A percentile compares a stretch with the other conserved stretches of the same genome.
Conservation (phyloP, 2,888 invertebrate genomes). For the Steinernema scapterisci region DNA sequence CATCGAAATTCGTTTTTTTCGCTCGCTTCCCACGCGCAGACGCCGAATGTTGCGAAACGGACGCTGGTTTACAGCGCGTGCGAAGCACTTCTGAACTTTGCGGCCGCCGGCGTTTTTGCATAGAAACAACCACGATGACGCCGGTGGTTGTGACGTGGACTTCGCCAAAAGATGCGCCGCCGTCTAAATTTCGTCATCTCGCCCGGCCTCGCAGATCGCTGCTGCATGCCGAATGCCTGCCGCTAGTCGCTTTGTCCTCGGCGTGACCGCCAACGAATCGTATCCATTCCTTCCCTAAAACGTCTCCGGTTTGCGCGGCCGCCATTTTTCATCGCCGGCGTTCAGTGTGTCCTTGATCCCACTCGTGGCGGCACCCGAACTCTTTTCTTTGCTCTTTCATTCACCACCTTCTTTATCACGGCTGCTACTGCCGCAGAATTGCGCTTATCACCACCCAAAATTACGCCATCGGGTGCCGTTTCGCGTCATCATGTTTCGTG, state of each 20-base stretch:
- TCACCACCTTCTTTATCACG: too few relatives aligned
- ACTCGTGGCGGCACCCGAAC: not conserved
- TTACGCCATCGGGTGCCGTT: too few relatives aligned
- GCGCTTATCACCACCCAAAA: too few relatives aligned
- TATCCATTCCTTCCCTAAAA: not conserved
- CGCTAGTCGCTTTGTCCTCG: too few relatives aligned
- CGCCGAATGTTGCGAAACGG: conserved; percentile 22
- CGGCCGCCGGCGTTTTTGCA: not conserved
- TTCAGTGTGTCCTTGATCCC: not conserved
- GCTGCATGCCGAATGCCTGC: too few relatives aligned
- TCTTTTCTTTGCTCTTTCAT: conserved; percentile 24
- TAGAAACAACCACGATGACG: not conserved
- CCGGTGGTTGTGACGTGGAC: conserved; percentile 12
- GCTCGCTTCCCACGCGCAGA: not conserved
- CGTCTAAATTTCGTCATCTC: not conserved
- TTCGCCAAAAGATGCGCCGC: not conserved
- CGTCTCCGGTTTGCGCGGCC: not conserved
- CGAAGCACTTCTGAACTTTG: not conserved
- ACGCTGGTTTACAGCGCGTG: not conserved
- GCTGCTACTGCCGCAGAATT: too few relatives aligned
- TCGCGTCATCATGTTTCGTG: too few relatives aligned
- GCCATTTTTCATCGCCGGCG: not conserved
- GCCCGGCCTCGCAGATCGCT: too few relatives aligned
- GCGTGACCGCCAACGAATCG: too few relatives aligned
- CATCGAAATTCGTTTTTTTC: not conserved